Base-by-base conservation (phyloP, 2,888 invertebrate genomes). In the Yponomeuta cagnagella region DNA sequence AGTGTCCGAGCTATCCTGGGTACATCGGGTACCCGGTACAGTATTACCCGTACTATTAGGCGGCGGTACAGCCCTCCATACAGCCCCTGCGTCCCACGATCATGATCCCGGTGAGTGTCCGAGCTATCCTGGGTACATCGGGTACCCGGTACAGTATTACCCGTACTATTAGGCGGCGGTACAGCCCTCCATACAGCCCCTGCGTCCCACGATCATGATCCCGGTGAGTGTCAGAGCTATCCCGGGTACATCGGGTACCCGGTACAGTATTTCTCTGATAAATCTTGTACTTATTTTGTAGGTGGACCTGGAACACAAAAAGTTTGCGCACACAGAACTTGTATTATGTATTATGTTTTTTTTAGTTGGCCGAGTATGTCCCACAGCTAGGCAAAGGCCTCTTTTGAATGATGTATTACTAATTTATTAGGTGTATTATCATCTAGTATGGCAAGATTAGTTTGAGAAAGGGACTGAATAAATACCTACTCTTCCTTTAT, bases 141-240 rank as follows among this genome's bases (percentile, higher is more conserved):
- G 12, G 10, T 52, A 52, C 52, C 52, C 52, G 52, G 52, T 52
- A 52, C 52, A 52, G 52, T 52, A 52, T 12, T 52, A 95, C 79
- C 95, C 95, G 64, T 96, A 95, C 89, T 96, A 95, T 89, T 15
- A 58, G 52, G 95, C 95, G 70, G 94, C 95, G 37, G 93, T 94
- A 91, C 95, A 93, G 89, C 95, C 93, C 76, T 94, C 92, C 82
- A 94, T 93, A 79, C 94, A 88, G 84, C 95, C 92, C 76, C 93
- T 93, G 80, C 93, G 96, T 79, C 95, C 96, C 76, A 95, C 96
- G 71, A 95, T 96, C 80, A 95, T 96, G 95, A 95, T 96, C 81
- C 95, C 96, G 79, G 96, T 96, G 82, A 93, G 94, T 80, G 10
- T 5, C 33, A 4, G 33, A 4, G 33, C 5, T 33, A 33, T 4